Conservation (phyloP, 2,797 vertebrate species). For the Diplodus puntazzo region DNA sequence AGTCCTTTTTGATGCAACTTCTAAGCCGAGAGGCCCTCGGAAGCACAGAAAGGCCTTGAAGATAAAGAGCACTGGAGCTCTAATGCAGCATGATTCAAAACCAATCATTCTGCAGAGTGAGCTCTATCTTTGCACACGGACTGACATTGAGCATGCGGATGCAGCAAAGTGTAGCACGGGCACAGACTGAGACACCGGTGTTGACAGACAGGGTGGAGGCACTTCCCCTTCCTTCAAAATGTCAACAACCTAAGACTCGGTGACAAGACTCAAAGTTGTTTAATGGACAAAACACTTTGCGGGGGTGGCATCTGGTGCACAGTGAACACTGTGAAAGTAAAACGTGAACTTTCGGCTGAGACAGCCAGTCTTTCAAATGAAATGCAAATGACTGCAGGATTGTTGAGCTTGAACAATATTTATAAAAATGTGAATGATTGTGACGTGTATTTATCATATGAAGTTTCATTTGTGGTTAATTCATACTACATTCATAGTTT, state of each 20-base stretch:
- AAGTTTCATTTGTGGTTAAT: neutral
- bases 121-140: slow-evolving; percentile 21
- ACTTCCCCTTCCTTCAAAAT: slow-evolving; percentile 36
- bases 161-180: slow-evolving; percentile 3
- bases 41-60: slow-evolving; percentile 37
- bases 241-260: neutral
- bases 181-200: slow-evolving; percentile 6
- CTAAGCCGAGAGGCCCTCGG: slow-evolving; percentile 37
- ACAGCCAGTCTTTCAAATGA: neutral
- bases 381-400: slow-evolving; percentile 3
- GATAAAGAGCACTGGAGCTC: slow-evolving; percentile 26
- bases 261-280: slow-evolving; percentile 7
- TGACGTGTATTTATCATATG: neutral
- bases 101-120: slow-evolving; percentile 28
- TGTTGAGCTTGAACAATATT: neutral
- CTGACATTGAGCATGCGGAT: slow-evolving; percentile 27
- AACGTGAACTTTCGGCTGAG: too few relatives aligned
- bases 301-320: slow-evolving; percentile 8
- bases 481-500: neutral
- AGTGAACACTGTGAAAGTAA: slow-evolving; percentile 1
- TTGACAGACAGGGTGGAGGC: slow-evolving; percentile 4
- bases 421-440: neutral
- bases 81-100: slow-evolving; percentile 22
- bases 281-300: neutral
- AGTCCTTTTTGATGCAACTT: slow-evolving; percentile 80